Evolutionary conservation across 2,113 vertebrate genomes (phyloP).

Genomic region (Pseudopipra pipra): DNA sequence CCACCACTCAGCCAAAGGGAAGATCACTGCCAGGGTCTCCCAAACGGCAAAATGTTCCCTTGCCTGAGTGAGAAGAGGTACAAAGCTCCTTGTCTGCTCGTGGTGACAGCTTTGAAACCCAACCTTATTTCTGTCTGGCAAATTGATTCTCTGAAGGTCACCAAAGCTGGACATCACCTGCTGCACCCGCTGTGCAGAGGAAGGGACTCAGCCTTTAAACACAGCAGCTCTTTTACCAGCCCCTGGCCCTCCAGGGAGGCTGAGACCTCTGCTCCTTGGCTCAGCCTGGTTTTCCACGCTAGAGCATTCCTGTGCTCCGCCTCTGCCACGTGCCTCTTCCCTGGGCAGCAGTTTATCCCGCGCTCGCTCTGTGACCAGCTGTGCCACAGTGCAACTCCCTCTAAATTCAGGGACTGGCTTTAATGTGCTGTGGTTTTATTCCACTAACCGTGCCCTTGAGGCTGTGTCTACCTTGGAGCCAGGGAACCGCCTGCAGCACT

Average conservation of each 20-base stretch:
- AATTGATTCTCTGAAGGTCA: not conserved
- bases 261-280: not conserved
- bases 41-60: not conserved
- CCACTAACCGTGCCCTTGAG: not conserved
- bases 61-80: not conserved
- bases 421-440: not conserved
- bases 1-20: not conserved
- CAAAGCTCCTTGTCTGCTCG: not conserved
- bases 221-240: not conserved
- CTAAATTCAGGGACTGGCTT: not conserved
- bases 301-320: not conserved
- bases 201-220: not conserved
- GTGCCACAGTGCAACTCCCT: not conserved
- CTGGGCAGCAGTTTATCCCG: not conserved
- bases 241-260: not conserved
- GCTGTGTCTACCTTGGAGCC: not conserved
- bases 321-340: fast-evolving
- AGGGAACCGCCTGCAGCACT: not conserved
- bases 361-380: not conserved
- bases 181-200: not conserved
- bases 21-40: not conserved
- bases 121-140: not conserved
- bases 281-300: not conserved
- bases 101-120: not conserved
- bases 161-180: not conserved